A percentile compares a stretch with the other conserved stretches of the same genome.
phyloP scores from a whole-genome alignment of 2,113 vertebrate species.

The Rhagologus leucostigma region DNA sequence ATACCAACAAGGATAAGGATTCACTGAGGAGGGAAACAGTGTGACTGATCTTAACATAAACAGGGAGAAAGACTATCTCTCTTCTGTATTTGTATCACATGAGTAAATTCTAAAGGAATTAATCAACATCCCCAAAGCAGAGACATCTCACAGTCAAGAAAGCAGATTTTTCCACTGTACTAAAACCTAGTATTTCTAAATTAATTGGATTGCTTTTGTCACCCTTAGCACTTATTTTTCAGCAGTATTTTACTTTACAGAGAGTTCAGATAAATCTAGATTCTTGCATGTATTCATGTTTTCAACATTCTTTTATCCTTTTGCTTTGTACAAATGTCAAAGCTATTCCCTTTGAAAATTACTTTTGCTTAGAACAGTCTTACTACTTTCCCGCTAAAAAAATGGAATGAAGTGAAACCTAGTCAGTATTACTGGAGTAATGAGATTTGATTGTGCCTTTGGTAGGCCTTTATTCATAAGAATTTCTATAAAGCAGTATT shows the following conservation, averaged over 20 bases:
- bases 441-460: neutral
- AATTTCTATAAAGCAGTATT: neutral
- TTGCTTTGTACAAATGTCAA: conserved; percentile 32
- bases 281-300: neutral
- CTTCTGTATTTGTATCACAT: neutral
- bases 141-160: neutral
- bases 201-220: neutral
- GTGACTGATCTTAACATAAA: neutral
- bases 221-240: neutral
- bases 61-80: neutral
- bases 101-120: neutral
- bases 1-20: neutral
- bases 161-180: neutral
- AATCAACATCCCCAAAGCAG: neutral
- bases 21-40: neutral
- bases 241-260: neutral
- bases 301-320: neutral
- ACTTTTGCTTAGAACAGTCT: neutral
- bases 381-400: neutral
- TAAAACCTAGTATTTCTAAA: neutral
- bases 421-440: neutral
- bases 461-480: neutral
- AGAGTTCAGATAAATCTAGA: neutral
- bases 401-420: neutral
- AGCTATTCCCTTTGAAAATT: conserved; percentile 17